Evolutionary conservation across 2,113 vertebrate genomes (phyloP).

Genomic region (Anolis carolinensis): DNA sequence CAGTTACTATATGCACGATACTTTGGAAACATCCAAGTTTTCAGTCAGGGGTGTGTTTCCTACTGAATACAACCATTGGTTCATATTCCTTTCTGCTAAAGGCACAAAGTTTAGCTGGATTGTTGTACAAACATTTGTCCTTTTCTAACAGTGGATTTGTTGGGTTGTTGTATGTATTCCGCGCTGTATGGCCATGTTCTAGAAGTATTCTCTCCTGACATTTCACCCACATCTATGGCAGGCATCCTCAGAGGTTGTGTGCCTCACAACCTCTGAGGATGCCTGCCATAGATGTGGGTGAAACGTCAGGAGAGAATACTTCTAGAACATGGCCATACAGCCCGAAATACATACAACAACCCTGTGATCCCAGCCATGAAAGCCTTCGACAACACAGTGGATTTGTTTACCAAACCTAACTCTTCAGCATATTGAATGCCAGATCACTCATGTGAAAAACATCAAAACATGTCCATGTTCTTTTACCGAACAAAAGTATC

Average conservation of each 20-base stretch:
- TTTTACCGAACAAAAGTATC: conserved; percentile 53
- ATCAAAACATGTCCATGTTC: conserved; percentile 31
- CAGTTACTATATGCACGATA: conserved; percentile 56
- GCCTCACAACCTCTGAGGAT: too few relatives aligned
- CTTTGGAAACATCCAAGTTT: conserved; percentile 63
- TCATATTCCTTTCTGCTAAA: conserved; percentile 60
- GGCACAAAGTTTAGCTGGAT: conserved; percentile 50
- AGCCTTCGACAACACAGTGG: too few relatives aligned
- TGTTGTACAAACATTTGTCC: conserved; percentile 51
- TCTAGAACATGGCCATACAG: too few relatives aligned
- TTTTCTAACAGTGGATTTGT: conserved; percentile 36
- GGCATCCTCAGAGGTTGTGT: too few relatives aligned
- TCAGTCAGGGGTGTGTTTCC: conserved; percentile 70
- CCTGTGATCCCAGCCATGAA: too few relatives aligned
- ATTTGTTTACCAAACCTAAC: conserved; percentile 37
- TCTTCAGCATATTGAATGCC: conserved; percentile 36
- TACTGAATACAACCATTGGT: conserved; percentile 51
- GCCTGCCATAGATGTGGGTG: too few relatives aligned
- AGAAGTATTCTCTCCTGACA: too few relatives aligned
- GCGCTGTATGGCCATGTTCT: too few relatives aligned
- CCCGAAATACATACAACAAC: too few relatives aligned
- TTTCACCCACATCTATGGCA: too few relatives aligned
- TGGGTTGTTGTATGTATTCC: too few relatives aligned
- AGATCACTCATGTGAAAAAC: conserved; percentile 27
- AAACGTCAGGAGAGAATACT: too few relatives aligned